phyloP scores from a whole-genome alignment of 2,888 invertebrate genomes.

The Diaprepes abbreviatus region DNA sequence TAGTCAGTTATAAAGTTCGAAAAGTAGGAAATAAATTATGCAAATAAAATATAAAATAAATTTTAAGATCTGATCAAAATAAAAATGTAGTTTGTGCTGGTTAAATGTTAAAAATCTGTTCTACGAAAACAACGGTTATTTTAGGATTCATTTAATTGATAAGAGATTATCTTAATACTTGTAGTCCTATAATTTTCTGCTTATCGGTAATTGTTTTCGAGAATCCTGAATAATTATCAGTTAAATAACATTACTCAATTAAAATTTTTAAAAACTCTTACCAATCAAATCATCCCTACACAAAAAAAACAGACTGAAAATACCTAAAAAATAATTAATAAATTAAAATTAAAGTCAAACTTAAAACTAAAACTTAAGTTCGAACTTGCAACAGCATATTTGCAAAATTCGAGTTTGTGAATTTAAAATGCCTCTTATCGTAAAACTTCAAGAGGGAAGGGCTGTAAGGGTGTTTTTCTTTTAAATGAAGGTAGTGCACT shows the following conservation, averaged over 20 bases:
- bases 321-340: slow-evolving; percentile 10
- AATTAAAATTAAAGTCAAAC: slow-evolving; percentile 15
- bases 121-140: background rate
- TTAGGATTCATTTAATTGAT: background rate
- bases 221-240: too few relatives aligned
- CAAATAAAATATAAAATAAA: too few relatives aligned
- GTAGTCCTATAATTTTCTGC: too few relatives aligned
- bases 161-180: background rate
- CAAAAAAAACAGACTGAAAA: slow-evolving; percentile 7
- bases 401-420: slow-evolving; percentile 94
- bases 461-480: slow-evolving; percentile 95
- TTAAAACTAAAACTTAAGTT: slow-evolving; percentile 55
- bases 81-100: too few relatives aligned
- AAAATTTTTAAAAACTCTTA: background rate
- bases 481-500: slow-evolving; percentile 94
- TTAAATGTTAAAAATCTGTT: background rate
- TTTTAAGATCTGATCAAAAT: too few relatives aligned
- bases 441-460: slow-evolving; percentile 96
- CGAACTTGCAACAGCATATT: slow-evolving; percentile 87
- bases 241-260: too few relatives aligned
- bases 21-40: too few relatives aligned
- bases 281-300: background rate
- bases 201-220: too few relatives aligned
- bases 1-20: too few relatives aligned
- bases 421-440: slow-evolving; percentile 97